Evolutionary conservation across 1,140 invertebrate genomes (phyloP), one percentile per base, ranked within the genome.

Genomic region (Anoplophora glabripennis): DNA sequence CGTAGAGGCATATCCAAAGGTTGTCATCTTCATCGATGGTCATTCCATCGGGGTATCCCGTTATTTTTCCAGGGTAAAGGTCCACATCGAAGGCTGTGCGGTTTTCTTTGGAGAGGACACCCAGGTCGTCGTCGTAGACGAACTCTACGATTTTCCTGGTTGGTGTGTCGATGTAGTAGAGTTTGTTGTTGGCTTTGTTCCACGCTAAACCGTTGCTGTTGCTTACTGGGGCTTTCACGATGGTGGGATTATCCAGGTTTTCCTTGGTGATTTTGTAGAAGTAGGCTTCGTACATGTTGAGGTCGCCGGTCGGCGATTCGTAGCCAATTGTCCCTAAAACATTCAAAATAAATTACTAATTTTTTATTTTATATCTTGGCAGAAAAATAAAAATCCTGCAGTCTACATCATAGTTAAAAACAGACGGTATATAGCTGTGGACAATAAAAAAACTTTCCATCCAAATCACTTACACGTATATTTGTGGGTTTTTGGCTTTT

Each of bases 131-230:
- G 65, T 93, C 82, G 66, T 86, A 94, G 70, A 94, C 86, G 68
- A 89, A 94, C 33, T 81, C 81, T 38, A 84, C 80, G 4, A 67
- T 79, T 67, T 83, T 78, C 45, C 76, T 77, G 7, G 86, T 86
- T 9, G 83, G 79, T 1, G 88, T 84, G 71, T 92, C 89, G 1
- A 89, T 89, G 69, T 88, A 92, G 73, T 88, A 93, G 76, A 92
- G 85, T 21, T 83, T 85, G 18, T 82, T 82, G 55, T 85, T 82
- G 41, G 84, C 80, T 5, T 77, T 69, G 61, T 85, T 86, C 92
- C 92, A 95, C 7, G 84, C 85, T 5, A 94, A 72, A 0, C 93
- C 92, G 72, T 94, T 96, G 28, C 89, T 89, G 47, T 93, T 87
- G 45, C 82, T 80, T 12, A 90, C 80, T 3, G 76, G 73, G 7